Conservation (phyloP, 1,140 invertebrate species). For the Lucilia cuprina region DNA sequence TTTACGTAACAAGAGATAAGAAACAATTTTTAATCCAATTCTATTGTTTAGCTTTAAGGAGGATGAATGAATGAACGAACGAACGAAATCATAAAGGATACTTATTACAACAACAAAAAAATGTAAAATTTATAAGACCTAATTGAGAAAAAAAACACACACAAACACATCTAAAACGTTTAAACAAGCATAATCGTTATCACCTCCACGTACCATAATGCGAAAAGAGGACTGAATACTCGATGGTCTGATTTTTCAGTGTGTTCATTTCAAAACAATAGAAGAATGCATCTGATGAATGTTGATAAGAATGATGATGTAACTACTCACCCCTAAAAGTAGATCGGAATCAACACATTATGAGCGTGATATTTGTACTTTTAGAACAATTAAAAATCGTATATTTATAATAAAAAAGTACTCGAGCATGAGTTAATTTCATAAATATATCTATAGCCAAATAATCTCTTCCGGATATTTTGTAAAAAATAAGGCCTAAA, state of each 20-base stretch:
- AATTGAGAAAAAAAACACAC: constrained; percentile 5
- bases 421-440: constrained; percentile 20
- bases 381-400: not conserved
- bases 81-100: not conserved
- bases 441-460: not conserved
- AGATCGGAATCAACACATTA: constrained; percentile 2
- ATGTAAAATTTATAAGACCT: constrained; percentile 1
- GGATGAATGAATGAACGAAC: not conserved
- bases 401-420: not conserved
- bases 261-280: not conserved
- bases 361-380: not conserved
- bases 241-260: not conserved
- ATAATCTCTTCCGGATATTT: constrained; percentile 39
- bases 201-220: constrained; percentile 36
- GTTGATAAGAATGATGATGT: not conserved
- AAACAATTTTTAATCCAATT: constrained; percentile 35
- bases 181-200: constrained; percentile 41
- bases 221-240: not conserved
- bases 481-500: not conserved
- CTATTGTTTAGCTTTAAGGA: constrained; percentile 30
- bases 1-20: constrained; percentile 26
- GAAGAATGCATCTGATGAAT: not conserved
- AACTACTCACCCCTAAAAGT: constrained; percentile 25
- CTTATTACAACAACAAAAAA: not conserved
- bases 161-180: constrained; percentile 16